Conservation (phyloP, 2,888 invertebrate species). For the Idaea straminata region DNA sequence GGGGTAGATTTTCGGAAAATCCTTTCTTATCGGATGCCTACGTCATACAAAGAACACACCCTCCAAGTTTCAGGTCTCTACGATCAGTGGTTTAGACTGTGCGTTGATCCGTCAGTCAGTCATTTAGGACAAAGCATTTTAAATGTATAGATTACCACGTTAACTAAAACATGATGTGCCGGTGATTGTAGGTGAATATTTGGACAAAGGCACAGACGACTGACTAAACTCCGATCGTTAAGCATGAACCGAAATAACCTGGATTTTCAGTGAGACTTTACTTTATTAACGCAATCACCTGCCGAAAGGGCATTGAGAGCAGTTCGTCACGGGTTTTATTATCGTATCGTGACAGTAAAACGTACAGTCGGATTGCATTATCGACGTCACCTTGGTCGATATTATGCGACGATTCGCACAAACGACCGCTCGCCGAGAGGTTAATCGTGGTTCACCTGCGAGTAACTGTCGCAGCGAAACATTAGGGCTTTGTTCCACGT, state of each 20-base stretch:
- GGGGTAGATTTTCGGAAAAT: too few species aligned
- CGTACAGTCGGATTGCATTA: constrained; percentile 49
- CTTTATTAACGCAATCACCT: neutral
- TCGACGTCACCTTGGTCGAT: constrained; percentile 45
- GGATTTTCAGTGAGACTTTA: neutral
- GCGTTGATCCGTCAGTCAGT: too few species aligned
- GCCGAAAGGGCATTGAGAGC: constrained; percentile 38
- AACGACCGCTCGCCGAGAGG: constrained; percentile 66
- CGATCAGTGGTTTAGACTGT: too few species aligned
- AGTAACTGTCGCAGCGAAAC: constrained; percentile 54
- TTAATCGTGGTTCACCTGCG: constrained; percentile 71
- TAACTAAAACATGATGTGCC: neutral
- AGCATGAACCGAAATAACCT: neutral
- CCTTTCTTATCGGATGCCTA: too few species aligned
- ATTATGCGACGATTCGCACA: constrained; percentile 53
- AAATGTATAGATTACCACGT: too few species aligned
- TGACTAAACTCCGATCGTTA: neutral
- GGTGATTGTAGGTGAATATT: neutral
- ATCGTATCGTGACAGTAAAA: constrained; percentile 52
- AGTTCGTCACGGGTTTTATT: constrained; percentile 61
- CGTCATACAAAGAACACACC: too few species aligned
- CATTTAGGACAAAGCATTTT: too few species aligned
- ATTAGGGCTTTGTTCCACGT: constrained; percentile 54
- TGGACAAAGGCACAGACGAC: neutral
- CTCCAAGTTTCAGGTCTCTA: too few species aligned